phyloP scores from a whole-genome alignment of 2,888 invertebrate genomes.

The Vandiemenella viatica region DNA sequence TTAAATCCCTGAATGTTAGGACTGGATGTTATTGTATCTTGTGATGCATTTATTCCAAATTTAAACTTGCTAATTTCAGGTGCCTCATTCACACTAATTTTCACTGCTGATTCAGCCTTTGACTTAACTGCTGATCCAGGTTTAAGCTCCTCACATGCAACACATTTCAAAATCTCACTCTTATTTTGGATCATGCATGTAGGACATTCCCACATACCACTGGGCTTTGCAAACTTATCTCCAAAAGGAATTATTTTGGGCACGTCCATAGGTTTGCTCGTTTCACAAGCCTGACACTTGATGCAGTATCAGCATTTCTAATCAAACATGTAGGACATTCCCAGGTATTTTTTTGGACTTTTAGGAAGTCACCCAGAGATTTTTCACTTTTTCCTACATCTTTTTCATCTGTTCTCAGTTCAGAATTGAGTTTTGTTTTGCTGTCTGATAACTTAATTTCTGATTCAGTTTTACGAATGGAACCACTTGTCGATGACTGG shows the following conservation, averaged over 20 bases:
- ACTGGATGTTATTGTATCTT: neutral
- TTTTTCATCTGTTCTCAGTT: no score
- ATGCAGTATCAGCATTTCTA: conserved; percentile 25
- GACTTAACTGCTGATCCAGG: conserved; percentile 22
- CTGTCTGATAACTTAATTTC: no score
- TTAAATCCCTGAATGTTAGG: conserved; percentile 19
- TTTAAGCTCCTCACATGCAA: conserved; percentile 37
- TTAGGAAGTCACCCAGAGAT: no score
- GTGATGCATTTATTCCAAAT: neutral
- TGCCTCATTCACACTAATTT: neutral
- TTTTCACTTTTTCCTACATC: no score
- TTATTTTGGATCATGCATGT: conserved; percentile 41
- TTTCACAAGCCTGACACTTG: conserved; percentile 5
- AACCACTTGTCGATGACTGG: no score
- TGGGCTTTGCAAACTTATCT: conserved; percentile 27
- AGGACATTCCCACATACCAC: conserved; percentile 40
- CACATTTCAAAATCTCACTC: conserved; percentile 30
- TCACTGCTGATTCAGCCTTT: neutral
- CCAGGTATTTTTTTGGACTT: conserved; percentile 40
- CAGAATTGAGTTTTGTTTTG: no score
- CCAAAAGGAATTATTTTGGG: conserved; percentile 15
- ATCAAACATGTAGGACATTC: conserved; percentile 48
- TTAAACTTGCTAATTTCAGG: neutral
- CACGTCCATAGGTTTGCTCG: neutral
- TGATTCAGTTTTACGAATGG: no score